Evolutionary conservation across 2,113 vertebrate genomes (phyloP).

Genomic region (Stigmatopora nigra): DNA sequence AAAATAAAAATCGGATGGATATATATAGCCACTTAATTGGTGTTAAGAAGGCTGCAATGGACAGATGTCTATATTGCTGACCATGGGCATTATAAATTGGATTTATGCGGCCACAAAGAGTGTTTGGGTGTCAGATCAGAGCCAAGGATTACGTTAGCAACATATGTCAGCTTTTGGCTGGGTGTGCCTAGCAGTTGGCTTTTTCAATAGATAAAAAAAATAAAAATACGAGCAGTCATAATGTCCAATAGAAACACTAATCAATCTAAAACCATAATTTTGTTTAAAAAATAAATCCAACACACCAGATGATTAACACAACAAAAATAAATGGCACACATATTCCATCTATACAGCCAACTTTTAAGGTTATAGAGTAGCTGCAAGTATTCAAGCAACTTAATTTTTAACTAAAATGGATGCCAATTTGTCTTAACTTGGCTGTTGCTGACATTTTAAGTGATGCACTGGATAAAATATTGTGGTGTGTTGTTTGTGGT

Average conservation of each 20-base stretch:
- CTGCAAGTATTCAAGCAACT: not conserved
- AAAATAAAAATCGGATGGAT: not conserved
- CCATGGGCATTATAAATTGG: constrained; percentile 1
- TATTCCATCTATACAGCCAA: not conserved
- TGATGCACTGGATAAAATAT: not conserved
- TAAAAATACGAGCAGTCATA: not conserved
- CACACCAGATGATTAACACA: not conserved
- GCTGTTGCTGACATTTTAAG: not conserved
- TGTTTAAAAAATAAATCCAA: not conserved
- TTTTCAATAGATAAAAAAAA: not conserved
- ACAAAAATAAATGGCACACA: not conserved
- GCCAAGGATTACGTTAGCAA: constrained; percentile 12
- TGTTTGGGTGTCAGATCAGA: constrained; percentile 2
- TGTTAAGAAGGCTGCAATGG: not conserved
- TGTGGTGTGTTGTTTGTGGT: not conserved
- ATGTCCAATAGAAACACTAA: not conserved
- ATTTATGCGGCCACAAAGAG: constrained; percentile 2
- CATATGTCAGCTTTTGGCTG: constrained; percentile 8
- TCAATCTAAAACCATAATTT: not conserved
- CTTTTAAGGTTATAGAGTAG: not conserved
- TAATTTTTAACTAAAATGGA: no score
- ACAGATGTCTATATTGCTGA: constrained; percentile 4
- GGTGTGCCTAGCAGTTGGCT: constrained; percentile 2
- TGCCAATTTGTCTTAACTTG: no score
- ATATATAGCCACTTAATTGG: not conserved